Evolutionary conservation across 1,140 invertebrate genomes (phyloP), one percentile per base, ranked within the genome.

Genomic region (Hyphantria cunea): DNA sequence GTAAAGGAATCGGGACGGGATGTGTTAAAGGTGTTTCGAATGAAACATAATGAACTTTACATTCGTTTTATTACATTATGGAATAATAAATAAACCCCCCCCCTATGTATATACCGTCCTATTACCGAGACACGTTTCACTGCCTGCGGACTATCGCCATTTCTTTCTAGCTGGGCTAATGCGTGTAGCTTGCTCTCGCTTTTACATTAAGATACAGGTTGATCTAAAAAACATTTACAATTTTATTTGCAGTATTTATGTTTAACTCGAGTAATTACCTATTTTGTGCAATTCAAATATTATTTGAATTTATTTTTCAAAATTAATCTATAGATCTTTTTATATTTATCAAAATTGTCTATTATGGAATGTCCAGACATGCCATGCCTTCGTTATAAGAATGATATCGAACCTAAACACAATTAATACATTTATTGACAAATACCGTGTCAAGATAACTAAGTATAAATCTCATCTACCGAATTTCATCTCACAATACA

Each of bases 81-180:
- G 85, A 86, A 88, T 88, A 88, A 83, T 88, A 86, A 86, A 86
- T 82, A 75, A 86, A 85, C 70, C 70, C 75, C 76, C 77, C 78
- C 70, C n/a, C n/a, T n/a, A 72, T 82, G 69, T 80, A 75, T 79
- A 80, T 78, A 78, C 72, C 82, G 70, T 76, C 70, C 82, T 87
- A 86, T 88, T 83, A 88, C 80, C 83, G 73, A 84, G 68, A 80
- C 81, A 80, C 80, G 66, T 80, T 79, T 58, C 55, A 76, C 75
- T 81, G 73, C 72, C 76, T 78, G 50, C 76, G 66, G 50, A 75
- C 82, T 79, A 80, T 84, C 80, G 65, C 82, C 61, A 64, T 77
- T 76, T 62, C 77, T 64, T 33, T 80, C 68, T 76, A 78, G 66
- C 77, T 78, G 67, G 68, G 61, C 55, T 50, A 48, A 9, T 32